phyloP scores from a whole-genome alignment of 2,797 vertebrate species.

The Forpus xanthops region DNA sequence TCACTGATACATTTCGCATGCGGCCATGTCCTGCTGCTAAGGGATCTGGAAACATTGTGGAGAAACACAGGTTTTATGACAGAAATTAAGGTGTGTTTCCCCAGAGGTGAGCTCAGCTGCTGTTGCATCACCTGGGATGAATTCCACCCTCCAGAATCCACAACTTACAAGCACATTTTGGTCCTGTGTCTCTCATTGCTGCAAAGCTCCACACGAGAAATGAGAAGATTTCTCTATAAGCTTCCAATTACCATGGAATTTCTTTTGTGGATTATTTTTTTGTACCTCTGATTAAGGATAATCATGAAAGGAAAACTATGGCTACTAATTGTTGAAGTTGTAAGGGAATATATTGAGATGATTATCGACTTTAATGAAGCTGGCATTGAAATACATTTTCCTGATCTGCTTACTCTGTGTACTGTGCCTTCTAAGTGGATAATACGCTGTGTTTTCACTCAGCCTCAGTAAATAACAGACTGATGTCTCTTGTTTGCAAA shows the following conservation, averaged over 20 bases:
- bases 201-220: not conserved
- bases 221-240: not conserved
- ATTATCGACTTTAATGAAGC: slow-evolving; percentile 67
- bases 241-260: not conserved
- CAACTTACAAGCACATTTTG: not conserved
- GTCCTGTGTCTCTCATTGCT: not conserved
- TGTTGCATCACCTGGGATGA: not conserved
- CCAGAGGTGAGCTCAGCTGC: not conserved
- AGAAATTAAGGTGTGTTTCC: not conserved
- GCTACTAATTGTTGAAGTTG: slow-evolving; percentile 63
- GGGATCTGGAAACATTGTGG: not conserved
- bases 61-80: not conserved
- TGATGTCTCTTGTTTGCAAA: slow-evolving; percentile 59
- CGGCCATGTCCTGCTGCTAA: not conserved
- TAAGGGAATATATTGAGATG: slow-evolving; percentile 61
- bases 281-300: slow-evolving; percentile 9
- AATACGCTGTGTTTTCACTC: slow-evolving; percentile 33
- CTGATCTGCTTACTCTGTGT: slow-evolving; percentile 42
- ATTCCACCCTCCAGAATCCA: not conserved
- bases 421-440: slow-evolving; percentile 41
- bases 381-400: slow-evolving; percentile 57
- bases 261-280: not conserved
- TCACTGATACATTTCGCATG: not conserved
- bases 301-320: not conserved
- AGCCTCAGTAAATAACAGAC: slow-evolving; percentile 60